Evolutionary conservation across 2,888 invertebrate species (phyloP).

Genomic region (Stenotaenia linearis): DNA sequence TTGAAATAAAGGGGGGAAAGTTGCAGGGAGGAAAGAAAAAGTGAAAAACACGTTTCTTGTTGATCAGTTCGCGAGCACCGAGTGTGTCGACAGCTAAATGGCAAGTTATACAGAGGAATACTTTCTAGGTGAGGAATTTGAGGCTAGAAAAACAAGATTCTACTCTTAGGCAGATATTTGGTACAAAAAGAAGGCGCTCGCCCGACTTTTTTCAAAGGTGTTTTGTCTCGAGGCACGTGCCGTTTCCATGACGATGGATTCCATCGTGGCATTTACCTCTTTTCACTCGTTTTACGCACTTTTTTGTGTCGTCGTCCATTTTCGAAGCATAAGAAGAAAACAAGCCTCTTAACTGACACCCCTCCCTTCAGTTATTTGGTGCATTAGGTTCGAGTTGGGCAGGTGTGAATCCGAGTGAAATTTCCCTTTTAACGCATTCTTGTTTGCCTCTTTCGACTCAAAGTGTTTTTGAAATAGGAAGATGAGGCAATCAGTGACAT

Average conservation of each 20-base stretch:
- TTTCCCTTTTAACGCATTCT: neutral
- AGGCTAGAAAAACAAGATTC: neutral
- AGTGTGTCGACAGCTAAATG: neutral
- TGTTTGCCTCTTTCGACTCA: neutral
- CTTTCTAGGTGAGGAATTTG: neutral
- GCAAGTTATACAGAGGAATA: neutral
- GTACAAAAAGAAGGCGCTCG: neutral
- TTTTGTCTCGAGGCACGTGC: slow-evolving; percentile 14
- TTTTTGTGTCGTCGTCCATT: neutral
- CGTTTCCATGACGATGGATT: neutral
- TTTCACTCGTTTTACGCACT: neutral
- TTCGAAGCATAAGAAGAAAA: neutral
- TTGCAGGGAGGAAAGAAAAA: neutral
- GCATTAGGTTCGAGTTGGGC: neutral
- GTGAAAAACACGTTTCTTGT: neutral
- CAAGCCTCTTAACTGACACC: neutral
- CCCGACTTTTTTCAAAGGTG: neutral
- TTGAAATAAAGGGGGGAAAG: neutral
- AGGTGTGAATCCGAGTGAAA: slow-evolving; percentile 1
- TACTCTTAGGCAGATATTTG: slow-evolving; percentile 3
- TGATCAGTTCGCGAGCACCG: too few species aligned
- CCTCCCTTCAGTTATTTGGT: neutral
- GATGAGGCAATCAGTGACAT: neutral
- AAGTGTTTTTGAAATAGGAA: neutral
- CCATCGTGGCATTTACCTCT: slow-evolving; percentile 11